A percentile compares a stretch with the other conserved stretches of the same genome.
phyloP scores from a whole-genome alignment of 2,888 invertebrate genomes.

The Cheiracanthium punctorium region DNA sequence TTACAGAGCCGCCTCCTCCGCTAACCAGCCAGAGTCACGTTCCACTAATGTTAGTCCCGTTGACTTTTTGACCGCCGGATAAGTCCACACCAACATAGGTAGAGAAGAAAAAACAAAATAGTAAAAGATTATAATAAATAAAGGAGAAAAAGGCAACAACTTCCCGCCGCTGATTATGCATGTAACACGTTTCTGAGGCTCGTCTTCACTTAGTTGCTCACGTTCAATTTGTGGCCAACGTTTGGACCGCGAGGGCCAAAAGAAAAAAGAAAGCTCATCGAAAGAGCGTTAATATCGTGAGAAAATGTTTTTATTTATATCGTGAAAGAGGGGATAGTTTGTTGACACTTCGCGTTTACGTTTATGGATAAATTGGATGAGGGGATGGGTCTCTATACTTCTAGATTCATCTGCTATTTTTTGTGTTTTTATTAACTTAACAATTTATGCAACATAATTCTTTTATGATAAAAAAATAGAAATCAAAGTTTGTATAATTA shows the following conservation, averaged over 20 bases:
- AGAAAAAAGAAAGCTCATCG: conserved; percentile 19
- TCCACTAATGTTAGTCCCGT: conserved; percentile 47
- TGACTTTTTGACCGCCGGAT: conserved; percentile 62
- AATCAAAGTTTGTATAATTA: no score
- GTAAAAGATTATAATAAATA: conserved; percentile 5
- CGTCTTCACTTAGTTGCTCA: conserved; percentile 43
- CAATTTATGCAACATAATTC: no score
- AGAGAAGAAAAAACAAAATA: conserved; percentile 33
- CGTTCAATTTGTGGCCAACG: conserved; percentile 50
- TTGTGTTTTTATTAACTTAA: no score
- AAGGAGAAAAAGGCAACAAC: conserved; percentile 26
- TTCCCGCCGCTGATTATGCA: conserved; percentile 50
- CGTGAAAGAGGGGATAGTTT: neutral
- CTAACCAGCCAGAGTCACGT: conserved; percentile 52
- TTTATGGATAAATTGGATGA: neutral
- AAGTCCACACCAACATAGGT: conserved; percentile 31
- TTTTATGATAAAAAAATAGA: no score
- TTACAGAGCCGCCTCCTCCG: neutral
- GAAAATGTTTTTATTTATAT: neutral
- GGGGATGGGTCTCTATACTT: no score
- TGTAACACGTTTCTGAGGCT: conserved; percentile 55
- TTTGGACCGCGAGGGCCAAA: conserved; percentile 14
- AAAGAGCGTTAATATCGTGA: conserved; percentile 29
- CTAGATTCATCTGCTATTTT: no score
- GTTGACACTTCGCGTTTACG: neutral